Evolutionary conservation across 1,140 invertebrate species (phyloP).

Genomic region (Nebria ingens): DNA sequence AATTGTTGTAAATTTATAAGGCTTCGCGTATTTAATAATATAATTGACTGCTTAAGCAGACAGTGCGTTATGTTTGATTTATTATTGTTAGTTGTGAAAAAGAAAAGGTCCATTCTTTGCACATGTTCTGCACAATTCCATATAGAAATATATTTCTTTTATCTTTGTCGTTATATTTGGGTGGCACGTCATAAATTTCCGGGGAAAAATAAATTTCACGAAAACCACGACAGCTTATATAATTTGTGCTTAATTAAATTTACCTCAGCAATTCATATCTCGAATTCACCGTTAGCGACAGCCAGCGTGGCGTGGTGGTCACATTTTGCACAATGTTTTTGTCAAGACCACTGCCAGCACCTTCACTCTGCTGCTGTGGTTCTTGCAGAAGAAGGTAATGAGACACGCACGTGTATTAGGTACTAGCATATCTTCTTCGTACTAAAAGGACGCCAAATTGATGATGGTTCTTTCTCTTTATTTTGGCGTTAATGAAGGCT

Average conservation of each 20-base stretch:
- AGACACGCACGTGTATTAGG: background rate
- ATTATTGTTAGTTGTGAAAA: too few species aligned
- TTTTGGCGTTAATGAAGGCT: constrained; percentile 3
- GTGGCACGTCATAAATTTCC: background rate
- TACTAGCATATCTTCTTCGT: too few species aligned
- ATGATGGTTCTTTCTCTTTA: constrained; percentile 9
- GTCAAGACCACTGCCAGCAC: background rate
- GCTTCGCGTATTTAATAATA: too few species aligned
- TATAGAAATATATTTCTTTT: too few species aligned
- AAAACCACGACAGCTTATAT: background rate
- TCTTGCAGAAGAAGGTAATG: background rate
- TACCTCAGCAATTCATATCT: background rate
- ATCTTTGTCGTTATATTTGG: too few species aligned
- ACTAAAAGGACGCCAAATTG: background rate
- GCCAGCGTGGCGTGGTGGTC: background rate
- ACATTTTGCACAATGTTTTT: background rate
- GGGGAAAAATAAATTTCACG: too few species aligned
- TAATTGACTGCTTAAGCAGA: too few species aligned
- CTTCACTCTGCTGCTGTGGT: background rate
- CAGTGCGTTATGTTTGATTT: too few species aligned
- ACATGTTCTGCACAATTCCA: too few species aligned
- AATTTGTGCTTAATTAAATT: background rate
- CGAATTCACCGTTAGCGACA: background rate
- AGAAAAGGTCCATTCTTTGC: too few species aligned
- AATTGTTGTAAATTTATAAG: too few species aligned